Evolutionary conservation across 2,888 invertebrate species (phyloP).

Genomic region (Leucoptera coffeella): DNA sequence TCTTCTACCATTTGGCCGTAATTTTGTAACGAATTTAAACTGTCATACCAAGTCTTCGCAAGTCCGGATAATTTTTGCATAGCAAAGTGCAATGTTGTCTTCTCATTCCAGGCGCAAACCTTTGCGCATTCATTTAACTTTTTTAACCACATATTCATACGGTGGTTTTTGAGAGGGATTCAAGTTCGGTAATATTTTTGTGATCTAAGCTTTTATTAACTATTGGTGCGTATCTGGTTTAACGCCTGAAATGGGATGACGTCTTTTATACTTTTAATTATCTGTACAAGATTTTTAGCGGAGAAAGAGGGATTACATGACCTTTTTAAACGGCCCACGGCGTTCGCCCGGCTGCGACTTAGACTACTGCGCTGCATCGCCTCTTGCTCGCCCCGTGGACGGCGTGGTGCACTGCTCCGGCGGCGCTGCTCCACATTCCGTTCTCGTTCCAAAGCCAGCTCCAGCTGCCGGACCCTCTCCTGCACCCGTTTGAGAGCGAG

Average conservation of each 20-base stretch:
- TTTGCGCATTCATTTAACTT: conserved; percentile 6
- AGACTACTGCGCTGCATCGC: too few species aligned
- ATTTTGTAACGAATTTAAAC: conserved; percentile 6
- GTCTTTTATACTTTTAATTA: conserved; percentile 5
- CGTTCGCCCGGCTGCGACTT: too few species aligned
- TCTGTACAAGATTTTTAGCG: conserved; percentile 4
- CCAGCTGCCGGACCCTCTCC: too few species aligned
- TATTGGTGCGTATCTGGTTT: not conserved
- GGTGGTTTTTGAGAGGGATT: conserved; percentile 2
- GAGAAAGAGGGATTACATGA: conserved; percentile 6
- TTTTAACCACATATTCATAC: conserved; percentile 1
- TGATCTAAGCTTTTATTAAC: not conserved
- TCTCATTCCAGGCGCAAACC: conserved; percentile 5
- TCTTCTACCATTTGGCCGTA: conserved; percentile 8
- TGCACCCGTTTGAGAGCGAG: too few species aligned
- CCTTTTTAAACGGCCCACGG: too few species aligned
- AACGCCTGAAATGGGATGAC: conserved; percentile 3
- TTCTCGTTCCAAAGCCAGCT: too few species aligned
- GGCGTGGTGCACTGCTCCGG: too few species aligned
- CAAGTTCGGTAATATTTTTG: conserved; percentile 3
- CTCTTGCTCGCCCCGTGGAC: too few species aligned
- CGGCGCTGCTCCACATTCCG: too few species aligned
- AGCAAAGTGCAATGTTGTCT: conserved; percentile 4
- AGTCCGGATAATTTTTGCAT: conserved; percentile 6
- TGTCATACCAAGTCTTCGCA: conserved; percentile 5